phyloP scores from a whole-genome alignment of 2,888 invertebrate genomes.

The Pseudococcus jackbeardsleyi region DNA sequence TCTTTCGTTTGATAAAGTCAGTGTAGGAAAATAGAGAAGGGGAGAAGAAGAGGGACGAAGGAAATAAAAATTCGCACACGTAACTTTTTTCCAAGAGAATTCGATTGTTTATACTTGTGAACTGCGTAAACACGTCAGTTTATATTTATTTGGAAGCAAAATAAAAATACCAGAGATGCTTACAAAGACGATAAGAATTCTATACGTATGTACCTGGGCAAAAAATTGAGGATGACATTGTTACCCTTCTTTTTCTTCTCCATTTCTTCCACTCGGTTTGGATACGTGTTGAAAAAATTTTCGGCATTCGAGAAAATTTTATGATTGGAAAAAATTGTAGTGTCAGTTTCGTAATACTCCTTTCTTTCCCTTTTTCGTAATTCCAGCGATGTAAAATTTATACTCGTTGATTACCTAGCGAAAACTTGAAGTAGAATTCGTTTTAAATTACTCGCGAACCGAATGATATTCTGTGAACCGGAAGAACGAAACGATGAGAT shows the following conservation, averaged over 20 bases:
- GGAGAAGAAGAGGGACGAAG: neutral
- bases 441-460: neutral
- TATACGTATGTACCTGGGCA: neutral
- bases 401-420: neutral
- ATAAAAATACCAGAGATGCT: slow-evolving; percentile 1
- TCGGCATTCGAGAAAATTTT: neutral
- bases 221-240: neutral
- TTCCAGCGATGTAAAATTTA: neutral
- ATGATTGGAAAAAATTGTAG: neutral
- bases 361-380: neutral
- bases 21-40: neutral
- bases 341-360: neutral
- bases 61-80: neutral
- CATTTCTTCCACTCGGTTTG: neutral
- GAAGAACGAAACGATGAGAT: neutral
- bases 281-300: neutral
- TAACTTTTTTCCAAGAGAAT: neutral
- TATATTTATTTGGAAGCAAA: slow-evolving; percentile 1
- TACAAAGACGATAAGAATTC: neutral
- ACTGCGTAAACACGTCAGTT: slow-evolving; percentile 1
- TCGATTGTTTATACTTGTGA: neutral
- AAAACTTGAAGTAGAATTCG: neutral
- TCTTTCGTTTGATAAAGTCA: neutral
- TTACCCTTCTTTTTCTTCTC: neutral
- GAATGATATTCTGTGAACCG: neutral